Percentiles rank a stretch among this genome's conserved stretches.
phyloP scores from a whole-genome alignment of 2,113 vertebrate species.

The Cygnus atratus region DNA sequence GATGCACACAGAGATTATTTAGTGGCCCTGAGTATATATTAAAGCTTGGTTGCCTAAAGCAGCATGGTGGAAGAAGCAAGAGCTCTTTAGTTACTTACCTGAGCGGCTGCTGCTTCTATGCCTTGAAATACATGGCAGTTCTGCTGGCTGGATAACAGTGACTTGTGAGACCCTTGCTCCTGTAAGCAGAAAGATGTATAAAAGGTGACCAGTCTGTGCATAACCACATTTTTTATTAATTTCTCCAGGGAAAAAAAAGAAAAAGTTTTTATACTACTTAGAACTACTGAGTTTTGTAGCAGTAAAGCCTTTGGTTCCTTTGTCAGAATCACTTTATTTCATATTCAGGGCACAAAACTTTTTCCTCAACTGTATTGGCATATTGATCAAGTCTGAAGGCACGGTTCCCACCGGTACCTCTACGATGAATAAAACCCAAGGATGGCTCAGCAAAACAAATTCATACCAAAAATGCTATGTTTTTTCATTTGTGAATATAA shows the following conservation, averaged over 20 bases:
- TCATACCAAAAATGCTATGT: rapidly evolving
- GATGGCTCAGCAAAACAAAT: neutral
- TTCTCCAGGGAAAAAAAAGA: neutral
- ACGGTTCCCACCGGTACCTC: neutral
- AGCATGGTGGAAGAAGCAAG: neutral
- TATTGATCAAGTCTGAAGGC: neutral
- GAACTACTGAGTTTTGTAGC: neutral
- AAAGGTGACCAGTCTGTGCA: neutral
- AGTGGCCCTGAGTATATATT: neutral
- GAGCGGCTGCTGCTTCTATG: neutral
- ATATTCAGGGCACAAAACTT: neutral
- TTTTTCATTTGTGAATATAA: neutral
- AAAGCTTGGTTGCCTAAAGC: neutral
- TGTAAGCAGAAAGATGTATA: neutral
- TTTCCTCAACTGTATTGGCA: neutral
- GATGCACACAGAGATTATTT: neutral
- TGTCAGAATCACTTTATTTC: neutral
- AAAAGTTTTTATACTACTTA: neutral
- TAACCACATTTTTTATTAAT: neutral
- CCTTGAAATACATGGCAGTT: neutral
- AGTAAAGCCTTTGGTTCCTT: neutral
- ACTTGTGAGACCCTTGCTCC: neutral
- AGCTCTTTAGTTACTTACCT: neutral
- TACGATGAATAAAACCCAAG: neutral
- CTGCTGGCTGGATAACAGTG: neutral